These are phyloP conservation scores for Microctonus aethiopoides DNA, from an alignment of 2,888 invertebrate genomes.

Conservation along the genomic window DNA sequence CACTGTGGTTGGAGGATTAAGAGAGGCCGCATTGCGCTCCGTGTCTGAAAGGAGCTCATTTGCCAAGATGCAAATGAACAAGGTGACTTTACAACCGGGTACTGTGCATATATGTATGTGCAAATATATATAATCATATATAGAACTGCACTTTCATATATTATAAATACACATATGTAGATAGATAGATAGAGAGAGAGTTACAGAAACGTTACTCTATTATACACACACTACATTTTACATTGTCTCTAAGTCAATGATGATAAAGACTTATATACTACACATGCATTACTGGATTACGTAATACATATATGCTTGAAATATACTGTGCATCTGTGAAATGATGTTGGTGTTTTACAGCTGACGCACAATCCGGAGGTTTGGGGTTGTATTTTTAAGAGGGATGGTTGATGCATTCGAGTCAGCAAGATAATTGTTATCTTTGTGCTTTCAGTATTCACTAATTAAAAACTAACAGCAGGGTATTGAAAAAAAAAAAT, in stretches of 20 bases:
- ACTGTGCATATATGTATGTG: no score
- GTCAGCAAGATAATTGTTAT: conserved; percentile 10
- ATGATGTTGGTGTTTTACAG: no score
- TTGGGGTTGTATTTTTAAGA: conserved; percentile 9
- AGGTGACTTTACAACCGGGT: not conserved
- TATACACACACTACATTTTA: not conserved
- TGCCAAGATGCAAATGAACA: conserved; percentile 4
- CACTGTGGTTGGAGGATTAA: not conserved
- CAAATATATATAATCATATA: not conserved
- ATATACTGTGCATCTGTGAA: no score
- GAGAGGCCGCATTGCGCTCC: not conserved
- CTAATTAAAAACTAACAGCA: conserved; percentile 15
- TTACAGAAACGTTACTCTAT: not conserved
- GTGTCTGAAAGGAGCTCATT: not conserved
- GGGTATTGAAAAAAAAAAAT: no score
- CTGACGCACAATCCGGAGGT: conserved; percentile 4
- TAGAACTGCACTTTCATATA: not conserved
- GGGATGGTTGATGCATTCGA: not conserved
- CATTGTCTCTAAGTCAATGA: not conserved
- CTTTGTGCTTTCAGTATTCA: not conserved
- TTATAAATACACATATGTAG: not conserved
- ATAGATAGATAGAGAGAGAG: not conserved
- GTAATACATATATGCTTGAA: no score
- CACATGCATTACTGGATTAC: no score
- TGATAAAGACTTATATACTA: not conserved